Base-by-base conservation (phyloP, 1,140 invertebrate genomes). In the Drosophila sucinea region DNA sequence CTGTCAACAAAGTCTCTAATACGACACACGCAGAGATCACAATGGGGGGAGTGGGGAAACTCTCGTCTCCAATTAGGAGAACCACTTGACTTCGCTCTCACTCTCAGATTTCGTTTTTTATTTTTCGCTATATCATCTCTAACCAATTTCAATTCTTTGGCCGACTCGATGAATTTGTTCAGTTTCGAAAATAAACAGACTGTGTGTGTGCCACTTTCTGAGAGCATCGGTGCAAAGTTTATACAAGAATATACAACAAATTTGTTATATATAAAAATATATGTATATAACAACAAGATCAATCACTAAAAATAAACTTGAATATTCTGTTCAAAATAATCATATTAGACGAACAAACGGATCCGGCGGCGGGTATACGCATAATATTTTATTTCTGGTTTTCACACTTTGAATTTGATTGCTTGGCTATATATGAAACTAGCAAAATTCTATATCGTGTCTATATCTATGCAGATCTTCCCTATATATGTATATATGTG, bases 241-340 rank as follows among this genome's bases (percentile, higher is more conserved):
- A 79, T 87, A 70, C 79, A 86, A 83, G 79, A 83, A 60, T 81
- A 60, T 81, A 74, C 66, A 64, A 58, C 51, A 58, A 40, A 66
- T 29, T 56, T 56, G 54, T 44, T 68, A 35, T 72, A 30, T 62
- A 64, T 64, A 60, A 38, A 70, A 30, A 66, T 25, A 64, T 23
- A 25, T 29, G 25, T 60, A 61, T 77, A 44, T 64, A 44, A 54
- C 55, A 70, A 65, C 87, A 90, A 90, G 87, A 90, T 90, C 80
- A 87, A 90, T 77, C 87, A 90, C 87, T 89, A 90, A 90, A 90
- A 90, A 90, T 90, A 90, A 61, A 81, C 78, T 75, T 70, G 60
- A 55, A 51, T 51, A 51, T 51, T 77, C 56, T 60, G 66, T 66
- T 77, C 55, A 40, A 55, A 41, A 62, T 30, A 62, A 40, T 40